Evolutionary conservation across 2,797 vertebrate species (phyloP).

Genomic region (Antrozous pallidus): DNA sequence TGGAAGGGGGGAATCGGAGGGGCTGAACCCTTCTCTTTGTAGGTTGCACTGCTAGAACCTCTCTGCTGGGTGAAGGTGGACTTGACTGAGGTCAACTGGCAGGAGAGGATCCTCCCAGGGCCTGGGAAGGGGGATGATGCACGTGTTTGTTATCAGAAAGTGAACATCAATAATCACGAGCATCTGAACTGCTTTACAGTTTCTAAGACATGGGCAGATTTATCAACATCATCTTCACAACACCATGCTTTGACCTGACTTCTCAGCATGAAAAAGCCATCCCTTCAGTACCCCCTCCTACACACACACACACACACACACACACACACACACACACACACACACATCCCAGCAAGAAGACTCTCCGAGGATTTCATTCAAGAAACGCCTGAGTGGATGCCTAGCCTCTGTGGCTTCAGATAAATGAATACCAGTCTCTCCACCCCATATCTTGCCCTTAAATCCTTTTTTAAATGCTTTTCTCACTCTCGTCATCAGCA

Average conservation of each 20-base stretch:
- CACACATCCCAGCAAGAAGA: too few species aligned
- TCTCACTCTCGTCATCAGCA: not conserved
- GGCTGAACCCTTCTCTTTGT: not conserved
- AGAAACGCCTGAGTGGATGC: not conserved
- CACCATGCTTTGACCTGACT: not conserved
- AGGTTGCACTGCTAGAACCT: not conserved
- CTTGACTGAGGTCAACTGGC: not conserved
- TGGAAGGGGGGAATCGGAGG: not conserved
- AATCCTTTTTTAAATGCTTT: not conserved
- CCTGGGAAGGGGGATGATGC: not conserved
- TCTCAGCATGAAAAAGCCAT: not conserved
- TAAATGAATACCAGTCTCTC: not conserved
- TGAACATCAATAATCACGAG: not conserved
- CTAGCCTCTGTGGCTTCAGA: not conserved
- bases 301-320: too few species aligned
- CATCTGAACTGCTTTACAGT: not conserved
- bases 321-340: too few species aligned
- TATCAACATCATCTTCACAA: not conserved
- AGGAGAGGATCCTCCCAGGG: not conserved
- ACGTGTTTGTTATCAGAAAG: not conserved
- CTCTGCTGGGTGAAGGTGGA: not conserved
- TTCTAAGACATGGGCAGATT: not conserved
- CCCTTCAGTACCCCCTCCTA: too few species aligned
- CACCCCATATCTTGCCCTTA: not conserved
- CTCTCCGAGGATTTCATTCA: not conserved